Conservation (phyloP, 2,888 invertebrate genomes). For the Rhimphoctona megacephalus region DNA sequence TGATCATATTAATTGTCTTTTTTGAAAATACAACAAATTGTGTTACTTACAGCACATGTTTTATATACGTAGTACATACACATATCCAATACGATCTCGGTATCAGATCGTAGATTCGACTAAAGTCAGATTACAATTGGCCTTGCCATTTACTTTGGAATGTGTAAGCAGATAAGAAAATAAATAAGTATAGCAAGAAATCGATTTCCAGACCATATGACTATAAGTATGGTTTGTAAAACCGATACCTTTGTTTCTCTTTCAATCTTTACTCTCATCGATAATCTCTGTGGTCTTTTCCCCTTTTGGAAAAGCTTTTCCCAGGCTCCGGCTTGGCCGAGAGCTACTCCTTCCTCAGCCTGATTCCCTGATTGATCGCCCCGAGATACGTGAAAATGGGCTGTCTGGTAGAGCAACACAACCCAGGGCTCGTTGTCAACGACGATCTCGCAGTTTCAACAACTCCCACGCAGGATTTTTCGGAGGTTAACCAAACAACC, state of each 20-base stretch:
- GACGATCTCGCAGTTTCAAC: constrained; percentile 32
- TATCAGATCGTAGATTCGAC: background rate
- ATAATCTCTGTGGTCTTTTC: background rate
- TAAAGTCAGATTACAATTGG: background rate
- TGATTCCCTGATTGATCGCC: constrained; percentile 67
- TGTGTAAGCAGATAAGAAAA: background rate
- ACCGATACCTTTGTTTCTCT: constrained; percentile 12
- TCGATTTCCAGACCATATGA: background rate
- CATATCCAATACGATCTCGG: background rate
- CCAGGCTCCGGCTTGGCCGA: constrained; percentile 1
- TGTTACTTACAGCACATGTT: too few species aligned
- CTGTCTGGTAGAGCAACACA: constrained; percentile 50
- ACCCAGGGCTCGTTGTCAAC: constrained; percentile 37
- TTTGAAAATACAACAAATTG: too few species aligned
- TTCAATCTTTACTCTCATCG: constrained; percentile 26
- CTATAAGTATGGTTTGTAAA: background rate
- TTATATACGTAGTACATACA: too few species aligned
- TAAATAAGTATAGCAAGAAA: background rate
- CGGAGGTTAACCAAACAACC: constrained; percentile 41
- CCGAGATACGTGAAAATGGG: constrained; percentile 67
- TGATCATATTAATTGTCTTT: too few species aligned
- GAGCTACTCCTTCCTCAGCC: constrained; percentile 20
- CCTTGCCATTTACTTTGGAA: background rate
- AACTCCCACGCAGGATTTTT: constrained; percentile 37
- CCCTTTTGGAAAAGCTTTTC: constrained; percentile 5